phyloP scores from a whole-genome alignment of 2,113 vertebrate genomes.

The Campylomormyrus numenius region DNA sequence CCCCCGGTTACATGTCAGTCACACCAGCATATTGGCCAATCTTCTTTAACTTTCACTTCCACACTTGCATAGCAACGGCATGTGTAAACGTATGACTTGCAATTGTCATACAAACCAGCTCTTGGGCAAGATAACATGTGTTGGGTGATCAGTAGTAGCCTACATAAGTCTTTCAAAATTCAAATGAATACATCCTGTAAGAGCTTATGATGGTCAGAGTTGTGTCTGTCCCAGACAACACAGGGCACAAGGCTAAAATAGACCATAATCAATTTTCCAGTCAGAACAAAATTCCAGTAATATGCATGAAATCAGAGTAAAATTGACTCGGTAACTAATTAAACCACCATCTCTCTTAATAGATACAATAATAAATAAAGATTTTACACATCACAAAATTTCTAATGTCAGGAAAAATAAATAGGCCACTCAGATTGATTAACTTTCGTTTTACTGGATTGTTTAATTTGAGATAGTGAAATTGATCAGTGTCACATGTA shows the following conservation, averaged over 20 bases:
- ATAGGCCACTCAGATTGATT: neutral
- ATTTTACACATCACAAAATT: neutral
- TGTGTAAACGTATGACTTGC: no score
- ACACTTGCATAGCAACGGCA: no score
- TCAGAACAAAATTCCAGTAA: neutral
- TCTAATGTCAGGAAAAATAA: neutral
- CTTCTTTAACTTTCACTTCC: no score
- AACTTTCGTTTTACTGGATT: neutral
- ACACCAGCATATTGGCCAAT: no score
- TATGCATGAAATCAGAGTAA: neutral
- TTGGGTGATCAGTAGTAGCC: no score
- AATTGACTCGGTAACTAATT: neutral
- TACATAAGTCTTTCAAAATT: no score
- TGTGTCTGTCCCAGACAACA: neutral
- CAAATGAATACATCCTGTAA: no score
- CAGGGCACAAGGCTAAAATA: neutral
- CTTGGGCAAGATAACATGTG: no score
- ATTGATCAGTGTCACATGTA: neutral
- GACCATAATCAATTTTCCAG: neutral
- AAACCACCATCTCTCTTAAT: neutral
- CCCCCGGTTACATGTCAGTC: no score
- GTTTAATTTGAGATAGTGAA: neutral
- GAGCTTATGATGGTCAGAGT: no score
- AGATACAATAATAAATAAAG: neutral
- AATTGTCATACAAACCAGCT: no score